Evolutionary conservation across 2,113 vertebrate genomes (phyloP).

Genomic region (Progne subis): DNA sequence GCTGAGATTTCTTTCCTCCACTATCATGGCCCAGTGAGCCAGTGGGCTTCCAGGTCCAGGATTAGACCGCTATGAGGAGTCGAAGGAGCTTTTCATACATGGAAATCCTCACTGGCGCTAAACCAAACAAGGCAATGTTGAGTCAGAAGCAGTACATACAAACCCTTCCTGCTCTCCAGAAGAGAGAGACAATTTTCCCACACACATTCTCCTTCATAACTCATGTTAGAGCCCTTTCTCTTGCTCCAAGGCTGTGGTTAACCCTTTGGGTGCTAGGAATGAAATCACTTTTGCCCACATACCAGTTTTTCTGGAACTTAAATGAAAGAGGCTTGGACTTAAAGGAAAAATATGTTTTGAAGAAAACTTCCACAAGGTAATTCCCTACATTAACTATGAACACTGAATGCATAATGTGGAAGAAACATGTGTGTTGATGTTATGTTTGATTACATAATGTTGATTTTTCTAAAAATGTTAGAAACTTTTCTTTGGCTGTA

Average conservation of each 20-base stretch:
- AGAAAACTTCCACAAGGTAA: not conserved
- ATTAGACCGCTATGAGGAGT: fast-evolving
- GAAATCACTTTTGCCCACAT: fast-evolving
- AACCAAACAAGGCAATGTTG: not conserved
- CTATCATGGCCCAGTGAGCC: not conserved
- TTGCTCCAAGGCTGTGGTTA: not conserved
- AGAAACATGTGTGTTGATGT: not conserved
- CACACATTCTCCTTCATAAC: not conserved
- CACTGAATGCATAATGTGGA: not conserved
- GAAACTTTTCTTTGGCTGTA: not conserved
- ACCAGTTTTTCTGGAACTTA: not conserved
- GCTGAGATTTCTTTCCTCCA: not conserved
- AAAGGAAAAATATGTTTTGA: not conserved
- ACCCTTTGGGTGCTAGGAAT: not conserved
- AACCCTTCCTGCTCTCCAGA: not conserved
- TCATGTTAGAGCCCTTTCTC: not conserved
- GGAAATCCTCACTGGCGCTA: not conserved
- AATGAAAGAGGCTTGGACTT: not conserved
- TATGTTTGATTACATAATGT: not conserved
- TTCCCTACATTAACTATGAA: not conserved
- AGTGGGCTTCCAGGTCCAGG: not conserved
- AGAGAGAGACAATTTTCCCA: not conserved
- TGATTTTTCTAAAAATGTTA: not conserved
- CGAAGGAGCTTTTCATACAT: not conserved
- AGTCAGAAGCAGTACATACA: not conserved